Evolutionary conservation across 1,140 invertebrate genomes (phyloP), one percentile per base, ranked within the genome.

Genomic region (Solenopsis invicta): DNA sequence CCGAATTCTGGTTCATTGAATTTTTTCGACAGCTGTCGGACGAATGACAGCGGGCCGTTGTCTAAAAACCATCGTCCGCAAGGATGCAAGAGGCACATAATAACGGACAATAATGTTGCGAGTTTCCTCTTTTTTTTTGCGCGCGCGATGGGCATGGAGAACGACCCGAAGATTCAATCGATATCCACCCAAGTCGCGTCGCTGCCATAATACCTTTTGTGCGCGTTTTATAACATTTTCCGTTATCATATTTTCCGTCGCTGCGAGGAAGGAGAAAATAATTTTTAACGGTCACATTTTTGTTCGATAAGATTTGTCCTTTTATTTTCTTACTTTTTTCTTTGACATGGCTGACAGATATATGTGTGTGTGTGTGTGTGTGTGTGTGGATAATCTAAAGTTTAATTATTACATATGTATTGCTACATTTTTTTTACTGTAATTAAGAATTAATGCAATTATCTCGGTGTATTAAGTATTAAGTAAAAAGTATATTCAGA

Each of bases 201-300:
- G 21, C 37, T 72, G 37, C 21, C 24, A 45, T 45, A 72, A 71
- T 81, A 59, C 41, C 50, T 54, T 67, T 71, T 13, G 64, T 59
- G 64, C 34, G 34, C 64, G 64, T 69, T 61, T 77, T 81, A 41
- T 81, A 71, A 81, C 64, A 71, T 71, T 61, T 80, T 67, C 45
- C 61, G 61, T 67, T 67, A 80, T 80, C 24, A 37, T 52, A 67
- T 80, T 80, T 67, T 80, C 62, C 48, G 12, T 21, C 50, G 61
- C 16, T 10, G 67, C 48, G 9, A 80, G 45, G 16, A n/a, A 16
- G 18, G 12, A 50, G 76, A 67, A 52, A 67, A 59, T 80, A 67
- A 80, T 80, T 67, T 66, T 67, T 67, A 75, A 75, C 34, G 37
- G 45, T 50, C 34, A 4, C n/a, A 67, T 67, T 67, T 66, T 67